Evolutionary conservation across 2,113 vertebrate genomes (phyloP), one percentile per base, ranked within the genome.

Genomic region (Syngnathus scovelli): DNA sequence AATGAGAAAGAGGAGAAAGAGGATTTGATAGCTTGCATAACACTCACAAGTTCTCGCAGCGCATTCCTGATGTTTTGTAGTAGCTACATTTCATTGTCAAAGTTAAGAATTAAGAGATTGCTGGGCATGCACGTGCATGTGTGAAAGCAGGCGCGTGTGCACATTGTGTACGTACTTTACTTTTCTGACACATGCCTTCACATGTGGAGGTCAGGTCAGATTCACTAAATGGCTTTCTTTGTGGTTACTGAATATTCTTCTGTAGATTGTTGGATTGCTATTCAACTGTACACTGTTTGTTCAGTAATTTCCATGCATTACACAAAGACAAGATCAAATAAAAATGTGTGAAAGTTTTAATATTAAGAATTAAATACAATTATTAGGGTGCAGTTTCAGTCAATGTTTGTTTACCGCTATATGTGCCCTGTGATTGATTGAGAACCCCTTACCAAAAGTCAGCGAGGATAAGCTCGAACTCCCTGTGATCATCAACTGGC

Each of bases 71-170:
- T 55, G 4, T 55, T 52, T 55, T 58, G 27, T 18, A 36, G 55
- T 33, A 16, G 55, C 5, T 33, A 13, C 6, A 2, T 16, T 58
- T 58, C 55, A 58, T 15, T 58, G 55, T 15, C 55, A 58, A 58
- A 16, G 27, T 58, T 58, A 58, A 58, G 55, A 15, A 36, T 58
- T 36, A 58, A 58, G 27, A 36, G 55, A 56, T 56, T 36, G 23
- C 27, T 18, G 55, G 55, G 55, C 55, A 58, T 58, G 55, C 55
- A 58, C 2, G 27, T 58, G 55, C 55, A 58, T 58, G 55, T 7
- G 13, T 3, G 27, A 16, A 15, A 58, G 15, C 6, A 16, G 13
- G 23, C 13, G 13, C 15, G 55, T 58, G 55, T 58, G 55, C 15
- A 8, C 23, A 6, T 1, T 5, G 1, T 27, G 54, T 33, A 27